Percentiles rank a stretch among this genome's conserved stretches.
These are phyloP conservation scores for Papilio xuthus DNA, from an alignment of 1,140 invertebrate genomes.

Conservation along the genomic window DNA sequence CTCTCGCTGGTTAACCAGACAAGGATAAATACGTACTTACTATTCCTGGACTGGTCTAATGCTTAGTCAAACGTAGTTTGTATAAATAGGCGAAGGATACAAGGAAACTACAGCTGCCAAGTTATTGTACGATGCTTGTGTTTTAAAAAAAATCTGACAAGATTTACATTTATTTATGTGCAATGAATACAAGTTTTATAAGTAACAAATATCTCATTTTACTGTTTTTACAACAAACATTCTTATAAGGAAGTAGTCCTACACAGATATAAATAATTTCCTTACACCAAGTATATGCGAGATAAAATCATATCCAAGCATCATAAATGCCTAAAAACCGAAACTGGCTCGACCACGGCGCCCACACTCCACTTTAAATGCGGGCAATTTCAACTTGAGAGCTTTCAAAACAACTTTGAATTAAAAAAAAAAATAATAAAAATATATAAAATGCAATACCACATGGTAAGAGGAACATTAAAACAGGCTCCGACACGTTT, in stretches of 20 bases:
- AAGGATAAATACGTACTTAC: constrained; percentile 15
- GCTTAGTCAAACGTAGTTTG: not conserved
- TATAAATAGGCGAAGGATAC: constrained; percentile 23
- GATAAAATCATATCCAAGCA: constrained; percentile 3
- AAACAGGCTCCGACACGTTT: constrained; percentile 20
- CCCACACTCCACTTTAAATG: constrained; percentile 30
- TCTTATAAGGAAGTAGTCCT: not conserved
- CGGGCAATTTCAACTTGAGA: constrained; percentile 23
- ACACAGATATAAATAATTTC: not conserved
- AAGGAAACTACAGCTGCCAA: constrained; percentile 14
- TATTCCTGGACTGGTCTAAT: constrained; percentile 9
- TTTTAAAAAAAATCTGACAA: not conserved
- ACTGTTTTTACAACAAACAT: not conserved
- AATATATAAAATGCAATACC: constrained; percentile 2
- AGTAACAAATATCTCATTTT: not conserved
- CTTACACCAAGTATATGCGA: not conserved
- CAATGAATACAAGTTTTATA: not conserved
- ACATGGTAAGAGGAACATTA: constrained; percentile 18
- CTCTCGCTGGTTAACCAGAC: constrained; percentile 8
- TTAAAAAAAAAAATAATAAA: not conserved
- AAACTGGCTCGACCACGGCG: not conserved
- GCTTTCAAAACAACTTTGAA: constrained; percentile 33
- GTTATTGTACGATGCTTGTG: not conserved
- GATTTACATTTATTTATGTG: not conserved
- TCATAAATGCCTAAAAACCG: constrained; percentile 25